Evolutionary conservation across 2,888 invertebrate genomes (phyloP).

Genomic region (Halictus ligatus): DNA sequence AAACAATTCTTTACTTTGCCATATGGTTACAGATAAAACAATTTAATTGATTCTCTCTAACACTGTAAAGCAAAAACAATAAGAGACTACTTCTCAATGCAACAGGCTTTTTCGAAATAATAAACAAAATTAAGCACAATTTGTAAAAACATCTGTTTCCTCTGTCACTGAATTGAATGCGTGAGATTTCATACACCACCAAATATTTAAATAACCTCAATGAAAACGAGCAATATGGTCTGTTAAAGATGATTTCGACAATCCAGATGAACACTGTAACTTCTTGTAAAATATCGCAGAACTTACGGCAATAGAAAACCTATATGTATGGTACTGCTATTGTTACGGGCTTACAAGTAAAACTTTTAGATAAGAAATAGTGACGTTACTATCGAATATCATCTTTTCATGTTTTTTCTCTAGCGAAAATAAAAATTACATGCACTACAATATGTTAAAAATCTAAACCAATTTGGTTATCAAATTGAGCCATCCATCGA

Average conservation of each 20-base stretch:
- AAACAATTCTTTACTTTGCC: neutral
- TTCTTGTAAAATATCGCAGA: neutral
- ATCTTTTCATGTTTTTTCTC: neutral
- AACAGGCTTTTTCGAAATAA: neutral
- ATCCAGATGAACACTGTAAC: neutral
- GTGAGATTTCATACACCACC: neutral
- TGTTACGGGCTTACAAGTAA: neutral
- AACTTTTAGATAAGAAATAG: neutral
- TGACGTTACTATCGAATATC: neutral
- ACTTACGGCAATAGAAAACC: neutral
- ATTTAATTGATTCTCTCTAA: neutral
- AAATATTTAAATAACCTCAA: slow-evolving; percentile 33
- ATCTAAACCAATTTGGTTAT: neutral
- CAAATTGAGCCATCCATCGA: neutral
- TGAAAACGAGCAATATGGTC: slow-evolving; percentile 27
- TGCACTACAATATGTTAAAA: neutral
- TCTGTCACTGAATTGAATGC: neutral
- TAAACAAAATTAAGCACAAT: neutral
- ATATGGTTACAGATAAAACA: neutral
- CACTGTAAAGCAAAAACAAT: neutral
- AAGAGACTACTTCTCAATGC: neutral
- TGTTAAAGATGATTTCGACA: neutral
- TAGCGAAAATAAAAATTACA: neutral
- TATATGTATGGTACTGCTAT: neutral
- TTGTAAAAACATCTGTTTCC: neutral